phyloP scores from a whole-genome alignment of 2,888 invertebrate species.

The Thalpophila matura region DNA sequence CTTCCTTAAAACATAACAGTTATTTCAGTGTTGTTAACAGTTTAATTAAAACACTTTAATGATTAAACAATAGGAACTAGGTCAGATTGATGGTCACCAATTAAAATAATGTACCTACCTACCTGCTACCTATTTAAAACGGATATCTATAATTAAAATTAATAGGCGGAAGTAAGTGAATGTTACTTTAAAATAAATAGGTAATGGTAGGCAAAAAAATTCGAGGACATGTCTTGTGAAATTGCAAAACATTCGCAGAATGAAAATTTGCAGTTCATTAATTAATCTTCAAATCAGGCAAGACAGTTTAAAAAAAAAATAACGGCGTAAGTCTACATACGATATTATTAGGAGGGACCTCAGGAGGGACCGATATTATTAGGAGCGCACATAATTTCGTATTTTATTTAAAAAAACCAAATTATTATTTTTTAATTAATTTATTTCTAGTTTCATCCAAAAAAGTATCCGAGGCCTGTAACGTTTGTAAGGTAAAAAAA shows the following conservation, averaged over 20 bases:
- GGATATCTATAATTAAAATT: conserved; percentile 31
- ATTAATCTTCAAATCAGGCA: neutral
- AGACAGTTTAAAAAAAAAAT: too few relatives aligned
- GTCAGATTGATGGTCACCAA: conserved; percentile 29
- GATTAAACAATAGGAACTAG: conserved; percentile 6
- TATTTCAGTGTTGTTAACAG: neutral
- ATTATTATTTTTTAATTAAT: too few relatives aligned
- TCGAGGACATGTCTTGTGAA: conserved; percentile 15
- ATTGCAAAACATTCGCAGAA: conserved; percentile 20
- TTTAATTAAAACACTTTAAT: neutral
- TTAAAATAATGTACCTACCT: conserved; percentile 26
- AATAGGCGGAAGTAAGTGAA: conserved; percentile 38
- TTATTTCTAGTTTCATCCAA: too few relatives aligned
- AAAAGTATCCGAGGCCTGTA: neutral
- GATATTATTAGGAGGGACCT: too few relatives aligned
- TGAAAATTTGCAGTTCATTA: neutral
- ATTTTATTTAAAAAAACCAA: too few relatives aligned
- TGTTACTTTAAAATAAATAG: conserved; percentile 22
- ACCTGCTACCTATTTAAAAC: too few relatives aligned
- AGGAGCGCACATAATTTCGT: too few relatives aligned
- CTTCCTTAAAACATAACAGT: neutral
- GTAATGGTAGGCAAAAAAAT: conserved; percentile 25
- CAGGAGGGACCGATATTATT: neutral
- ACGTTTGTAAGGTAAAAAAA: neutral
- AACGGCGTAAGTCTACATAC: too few relatives aligned